A percentile compares a stretch with the other conserved stretches of the same genome.
Evolutionary conservation across 2,888 invertebrate genomes (phyloP).

Genomic region (Urechis unicinctus): DNA sequence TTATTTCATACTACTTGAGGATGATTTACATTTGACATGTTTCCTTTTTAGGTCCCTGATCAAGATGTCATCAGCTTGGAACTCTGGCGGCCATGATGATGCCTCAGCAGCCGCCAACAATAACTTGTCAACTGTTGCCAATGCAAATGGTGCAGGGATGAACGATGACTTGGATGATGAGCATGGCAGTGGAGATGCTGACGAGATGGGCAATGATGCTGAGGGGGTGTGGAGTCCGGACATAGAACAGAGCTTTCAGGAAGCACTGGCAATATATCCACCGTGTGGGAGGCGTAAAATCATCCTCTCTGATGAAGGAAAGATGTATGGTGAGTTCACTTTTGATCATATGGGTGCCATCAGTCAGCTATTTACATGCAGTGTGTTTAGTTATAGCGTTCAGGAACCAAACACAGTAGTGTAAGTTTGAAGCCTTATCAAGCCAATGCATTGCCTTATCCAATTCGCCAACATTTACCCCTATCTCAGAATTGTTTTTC

Average conservation of each 20-base stretch:
- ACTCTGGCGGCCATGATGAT: background rate
- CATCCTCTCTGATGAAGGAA: conserved; percentile 98
- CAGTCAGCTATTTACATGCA: too few relatives aligned
- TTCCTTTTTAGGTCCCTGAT: background rate
- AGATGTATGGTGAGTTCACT: conserved; percentile 89
- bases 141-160: background rate
- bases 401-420: too few relatives aligned
- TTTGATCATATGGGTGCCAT: background rate
- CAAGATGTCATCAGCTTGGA: background rate
- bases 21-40: too few relatives aligned
- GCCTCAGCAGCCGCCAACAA: background rate
- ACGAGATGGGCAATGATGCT: conserved; percentile 79
- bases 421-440: too few relatives aligned
- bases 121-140: background rate
- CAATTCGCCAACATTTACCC: too few relatives aligned
- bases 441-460: too few relatives aligned
- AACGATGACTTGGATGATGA: background rate
- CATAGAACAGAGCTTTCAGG: conserved; percentile 99
- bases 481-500: too few relatives aligned
- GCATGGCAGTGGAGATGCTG: conserved; percentile 36
- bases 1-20: too few relatives aligned
- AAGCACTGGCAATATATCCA: conserved; percentile 98
- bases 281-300: conserved; percentile 99
- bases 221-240: conserved; percentile 99
- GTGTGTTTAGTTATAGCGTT: too few relatives aligned